A percentile compares a stretch with the other conserved stretches of the same genome.
These are phyloP conservation scores for Hippocampus mohnikei DNA, from an alignment of 2,113 vertebrate species.

Conservation along the genomic window DNA sequence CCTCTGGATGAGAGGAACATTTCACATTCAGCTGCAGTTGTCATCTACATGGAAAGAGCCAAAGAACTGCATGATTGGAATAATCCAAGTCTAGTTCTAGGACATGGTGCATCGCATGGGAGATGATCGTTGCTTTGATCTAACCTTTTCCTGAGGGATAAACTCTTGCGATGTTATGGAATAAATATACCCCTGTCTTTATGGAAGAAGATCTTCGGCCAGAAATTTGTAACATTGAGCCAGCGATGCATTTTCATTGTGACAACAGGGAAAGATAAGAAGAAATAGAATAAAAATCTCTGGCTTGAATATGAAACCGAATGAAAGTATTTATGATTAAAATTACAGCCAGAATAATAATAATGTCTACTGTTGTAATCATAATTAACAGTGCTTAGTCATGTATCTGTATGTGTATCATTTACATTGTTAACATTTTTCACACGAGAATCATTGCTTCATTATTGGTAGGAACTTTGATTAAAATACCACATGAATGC, in stretches of 20 bases:
- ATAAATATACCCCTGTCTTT: constrained; percentile 29
- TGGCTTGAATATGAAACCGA: constrained; percentile 22
- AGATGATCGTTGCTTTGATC: constrained; percentile 40
- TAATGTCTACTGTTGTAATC: not conserved
- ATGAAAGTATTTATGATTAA: not conserved
- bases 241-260: constrained; percentile 40
- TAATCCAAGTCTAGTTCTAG: constrained; percentile 1
- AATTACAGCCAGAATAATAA: not conserved
- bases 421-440: constrained; percentile 29
- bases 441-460: constrained; percentile 23
- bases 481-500: constrained; percentile 31
- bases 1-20: constrained; percentile 17
- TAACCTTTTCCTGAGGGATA: constrained; percentile 39
- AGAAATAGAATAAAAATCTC: constrained; percentile 26
- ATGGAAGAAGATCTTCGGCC: constrained; percentile 27
- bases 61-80: constrained; percentile 6
- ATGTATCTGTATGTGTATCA: constrained; percentile 11
- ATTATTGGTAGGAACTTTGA: constrained; percentile 13
- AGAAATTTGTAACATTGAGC: constrained; percentile 40
- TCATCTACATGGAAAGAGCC: constrained; percentile 16
- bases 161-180: constrained; percentile 37
- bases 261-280: constrained; percentile 39
- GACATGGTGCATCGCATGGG: constrained; percentile 18
- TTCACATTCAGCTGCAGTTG: constrained; percentile 35
- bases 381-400: not conserved